phyloP scores from a whole-genome alignment of 2,797 vertebrate genomes.

The Sorex maritimensis region DNA sequence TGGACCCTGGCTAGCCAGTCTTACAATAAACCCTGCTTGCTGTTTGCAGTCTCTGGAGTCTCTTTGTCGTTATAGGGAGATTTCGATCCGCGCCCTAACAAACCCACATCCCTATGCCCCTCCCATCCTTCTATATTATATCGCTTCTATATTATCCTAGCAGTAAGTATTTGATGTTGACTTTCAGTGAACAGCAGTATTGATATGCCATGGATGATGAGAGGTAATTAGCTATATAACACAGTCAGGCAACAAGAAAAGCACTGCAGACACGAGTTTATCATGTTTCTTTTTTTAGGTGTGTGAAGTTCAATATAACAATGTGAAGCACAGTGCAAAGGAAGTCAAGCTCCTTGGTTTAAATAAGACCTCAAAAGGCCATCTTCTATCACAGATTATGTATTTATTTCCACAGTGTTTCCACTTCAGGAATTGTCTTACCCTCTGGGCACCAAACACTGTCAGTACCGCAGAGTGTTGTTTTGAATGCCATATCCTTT shows the following conservation, averaged over 20 bases:
- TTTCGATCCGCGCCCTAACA: too few species aligned
- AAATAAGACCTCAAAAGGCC: slow-evolving; percentile 59
- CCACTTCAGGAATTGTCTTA: slow-evolving; percentile 42
- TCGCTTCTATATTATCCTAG: neutral
- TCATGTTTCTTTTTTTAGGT: slow-evolving; percentile 42
- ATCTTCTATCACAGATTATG: neutral
- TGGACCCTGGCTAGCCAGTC: too few species aligned
- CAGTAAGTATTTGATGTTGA: slow-evolving; percentile 1
- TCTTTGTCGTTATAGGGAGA: too few species aligned
- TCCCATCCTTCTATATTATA: neutral
- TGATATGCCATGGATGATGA: slow-evolving; percentile 3
- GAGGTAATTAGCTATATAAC: neutral
- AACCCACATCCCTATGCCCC: neutral
- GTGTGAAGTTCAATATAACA: neutral
- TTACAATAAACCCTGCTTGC: too few species aligned
- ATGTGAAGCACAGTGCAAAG: neutral
- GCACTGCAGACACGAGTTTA: neutral
- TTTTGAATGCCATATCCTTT: slow-evolving; percentile 81
- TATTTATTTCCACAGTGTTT: slow-evolving; percentile 71
- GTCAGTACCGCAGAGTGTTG: slow-evolving; percentile 80
- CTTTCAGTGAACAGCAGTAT: neutral
- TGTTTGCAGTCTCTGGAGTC: too few species aligned
- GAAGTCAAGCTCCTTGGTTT: neutral
- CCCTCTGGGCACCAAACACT: slow-evolving; percentile 76
- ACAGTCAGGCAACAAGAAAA: neutral